Evolutionary conservation across 2,797 vertebrate species (phyloP), one percentile per base, ranked within the genome.

Genomic region (Platyrinchus mystaceus): DNA sequence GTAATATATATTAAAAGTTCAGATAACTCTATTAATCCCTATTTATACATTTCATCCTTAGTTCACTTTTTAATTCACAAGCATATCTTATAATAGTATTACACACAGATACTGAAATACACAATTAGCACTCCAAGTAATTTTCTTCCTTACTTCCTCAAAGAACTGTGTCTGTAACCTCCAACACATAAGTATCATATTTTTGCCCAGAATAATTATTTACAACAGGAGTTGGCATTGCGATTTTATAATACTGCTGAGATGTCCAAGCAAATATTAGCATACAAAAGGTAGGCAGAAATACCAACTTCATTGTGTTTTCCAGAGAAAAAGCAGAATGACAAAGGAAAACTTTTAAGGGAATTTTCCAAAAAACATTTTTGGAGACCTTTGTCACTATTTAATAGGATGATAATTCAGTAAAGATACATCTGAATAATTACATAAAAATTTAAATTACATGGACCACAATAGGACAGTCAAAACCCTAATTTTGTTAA

Each of bases 171-270:
- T 50, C 7, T 9, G 14, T 73, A 63, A 76, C 7, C 5, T 82
- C 43, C 43, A 50, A 68, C 6, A 69, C 2, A 37, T 5, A 46
- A 0, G 0, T 1, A 1, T 16, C 12, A 50, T 59, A 39, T 69
- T 41, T 83, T 10, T 49, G 11, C 10, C 24, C 44, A 43, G 24
- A 93, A 69, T 30, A 73, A 64, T 15, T 11, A 49, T 34, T 84
- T 80, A 30, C 10, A 43, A 58, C 20, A 78, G 27, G 5, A 66
- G 14, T 37, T 79, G 64, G 30, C 19, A 56, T 3, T 34, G 58
- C 6, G 23, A 58, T 73, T 84, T 60, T 63, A 13, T 46, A 82
- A 43, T 9, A 56, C 6, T 52, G 10, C 23, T 73, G n/a, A 82
- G n/a, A 43, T 23, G 60, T 20, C 9, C 50, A 43, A 14, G 16